Evolutionary conservation across 1,140 invertebrate species (phyloP).

Genomic region (Episyrphus balteatus): DNA sequence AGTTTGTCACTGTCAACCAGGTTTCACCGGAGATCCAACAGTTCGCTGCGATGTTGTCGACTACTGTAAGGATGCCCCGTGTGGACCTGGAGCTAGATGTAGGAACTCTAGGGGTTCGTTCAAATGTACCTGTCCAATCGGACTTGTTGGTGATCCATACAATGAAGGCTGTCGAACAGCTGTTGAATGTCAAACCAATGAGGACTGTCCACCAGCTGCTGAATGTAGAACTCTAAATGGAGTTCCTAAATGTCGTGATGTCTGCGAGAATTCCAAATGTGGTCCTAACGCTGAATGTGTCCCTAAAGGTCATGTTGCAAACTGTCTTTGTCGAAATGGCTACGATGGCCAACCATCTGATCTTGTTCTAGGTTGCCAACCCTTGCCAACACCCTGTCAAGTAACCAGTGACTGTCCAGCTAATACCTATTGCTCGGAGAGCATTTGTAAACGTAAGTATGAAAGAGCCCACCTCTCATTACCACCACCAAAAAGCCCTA

Average conservation of each 20-base stretch:
- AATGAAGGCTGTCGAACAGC: slow-evolving; percentile 64
- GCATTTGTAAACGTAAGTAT: slow-evolving; percentile 64
- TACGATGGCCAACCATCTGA: slow-evolving; percentile 65
- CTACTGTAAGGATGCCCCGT: slow-evolving; percentile 65
- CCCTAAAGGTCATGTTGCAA: slow-evolving; percentile 54
- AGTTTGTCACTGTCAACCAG: slow-evolving; percentile 73
- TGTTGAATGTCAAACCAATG: slow-evolving; percentile 62
- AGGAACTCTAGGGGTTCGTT: slow-evolving; percentile 70
- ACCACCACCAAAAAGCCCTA: neutral
- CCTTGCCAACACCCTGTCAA: slow-evolving; percentile 58
- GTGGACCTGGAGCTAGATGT: slow-evolving; percentile 72
- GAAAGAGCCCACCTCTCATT: slow-evolving; percentile 10
- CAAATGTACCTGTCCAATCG: slow-evolving; percentile 64
- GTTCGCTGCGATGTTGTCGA: slow-evolving; percentile 62
- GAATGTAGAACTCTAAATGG: slow-evolving; percentile 58
- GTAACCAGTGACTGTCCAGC: slow-evolving; percentile 58
- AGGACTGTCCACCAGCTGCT: slow-evolving; percentile 66
- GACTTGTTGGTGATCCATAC: slow-evolving; percentile 72
- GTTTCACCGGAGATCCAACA: slow-evolving; percentile 66
- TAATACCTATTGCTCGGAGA: slow-evolving; percentile 72
- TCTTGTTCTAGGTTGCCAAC: slow-evolving; percentile 59
- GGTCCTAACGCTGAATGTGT: slow-evolving; percentile 74
- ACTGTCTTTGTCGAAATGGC: slow-evolving; percentile 65
- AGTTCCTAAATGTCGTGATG: slow-evolving; percentile 65
- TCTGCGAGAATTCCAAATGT: slow-evolving; percentile 62